These are phyloP conservation scores for Amblyraja radiata DNA, from an alignment of 2,797 vertebrate genomes.

Conservation along the genomic window DNA sequence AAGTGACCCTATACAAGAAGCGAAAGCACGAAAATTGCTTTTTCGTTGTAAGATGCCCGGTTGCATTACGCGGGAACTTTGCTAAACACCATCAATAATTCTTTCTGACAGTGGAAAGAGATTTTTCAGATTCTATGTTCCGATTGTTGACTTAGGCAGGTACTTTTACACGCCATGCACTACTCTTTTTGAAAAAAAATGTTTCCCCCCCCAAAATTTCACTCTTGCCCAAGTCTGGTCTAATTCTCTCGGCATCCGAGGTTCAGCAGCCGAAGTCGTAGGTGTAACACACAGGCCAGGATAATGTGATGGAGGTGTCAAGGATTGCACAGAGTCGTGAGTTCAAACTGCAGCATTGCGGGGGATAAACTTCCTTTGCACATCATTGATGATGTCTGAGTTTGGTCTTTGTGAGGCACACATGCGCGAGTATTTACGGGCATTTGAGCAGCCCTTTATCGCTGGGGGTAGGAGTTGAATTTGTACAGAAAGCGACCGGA, in stretches of 20 bases:
- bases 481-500: not conserved
- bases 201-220: not conserved
- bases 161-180: not conserved
- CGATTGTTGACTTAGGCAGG: not conserved
- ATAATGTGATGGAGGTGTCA: not conserved
- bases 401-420: not conserved
- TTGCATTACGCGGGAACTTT: slow-evolving; percentile 23
- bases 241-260: not conserved
- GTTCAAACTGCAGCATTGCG: not conserved
- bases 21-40: not conserved
- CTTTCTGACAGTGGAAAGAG: slow-evolving; percentile 10
- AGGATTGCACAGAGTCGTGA: not conserved
- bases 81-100: slow-evolving; percentile 33
- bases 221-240: not conserved
- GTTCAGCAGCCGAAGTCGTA: too few relatives aligned
- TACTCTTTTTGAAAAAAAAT: not conserved
- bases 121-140: not conserved
- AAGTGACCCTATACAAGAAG: slow-evolving; percentile 19
- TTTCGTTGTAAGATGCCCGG: slow-evolving; percentile 25
- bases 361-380: not conserved
- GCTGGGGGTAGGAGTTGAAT: not conserved
- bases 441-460: not conserved
- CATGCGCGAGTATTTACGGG: not conserved
- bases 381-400: not conserved
- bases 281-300: not conserved